phyloP scores from a whole-genome alignment of 2,888 invertebrate species.

The Caenorhabditis virilis region DNA sequence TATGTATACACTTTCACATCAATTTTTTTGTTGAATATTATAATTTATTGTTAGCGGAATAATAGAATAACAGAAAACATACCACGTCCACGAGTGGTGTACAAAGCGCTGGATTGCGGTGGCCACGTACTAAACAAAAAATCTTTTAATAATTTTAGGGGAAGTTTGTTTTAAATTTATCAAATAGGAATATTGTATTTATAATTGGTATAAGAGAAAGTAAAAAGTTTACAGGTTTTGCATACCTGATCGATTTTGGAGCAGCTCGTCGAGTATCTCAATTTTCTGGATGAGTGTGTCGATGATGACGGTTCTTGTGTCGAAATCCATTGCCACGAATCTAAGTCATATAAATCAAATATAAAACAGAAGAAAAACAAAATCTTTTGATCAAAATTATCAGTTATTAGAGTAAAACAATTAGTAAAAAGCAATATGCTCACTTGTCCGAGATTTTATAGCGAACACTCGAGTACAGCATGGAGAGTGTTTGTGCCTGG shows the following conservation, averaged over 20 bases:
- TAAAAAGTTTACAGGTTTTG: slow-evolving; percentile 10
- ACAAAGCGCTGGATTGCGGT: slow-evolving; percentile 7
- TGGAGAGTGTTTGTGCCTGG: slow-evolving; percentile 1
- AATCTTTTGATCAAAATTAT: slow-evolving; percentile 6
- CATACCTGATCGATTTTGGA: slow-evolving; percentile 7
- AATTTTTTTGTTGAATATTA: slow-evolving; percentile 10
- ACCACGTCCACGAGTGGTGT: slow-evolving; percentile 5
- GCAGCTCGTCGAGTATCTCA: slow-evolving; percentile 3
- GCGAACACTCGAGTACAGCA: slow-evolving; percentile 3
- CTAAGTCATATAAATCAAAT: slow-evolving; percentile 8
- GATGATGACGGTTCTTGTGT: slow-evolving; percentile 6
- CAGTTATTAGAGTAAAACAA: slow-evolving; percentile 7
- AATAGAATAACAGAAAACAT: slow-evolving; percentile 10
- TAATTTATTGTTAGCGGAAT: slow-evolving; percentile 12
- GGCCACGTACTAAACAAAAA: slow-evolving; percentile 10
- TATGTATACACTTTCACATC: slow-evolving; percentile 8
- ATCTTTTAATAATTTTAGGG: slow-evolving; percentile 3
- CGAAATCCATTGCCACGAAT: slow-evolving; percentile 7
- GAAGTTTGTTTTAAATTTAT: slow-evolving; percentile 11
- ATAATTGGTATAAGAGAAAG: slow-evolving; percentile 8
- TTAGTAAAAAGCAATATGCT: slow-evolving; percentile 7
- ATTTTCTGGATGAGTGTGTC: slow-evolving; percentile 8
- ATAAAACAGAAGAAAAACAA: slow-evolving; percentile 8
- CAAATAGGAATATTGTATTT: slow-evolving; percentile 7
- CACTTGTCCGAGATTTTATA: slow-evolving; percentile 5